Percentiles rank a stretch among this genome's conserved stretches.
Conservation (phyloP, 2,797 vertebrate genomes). For the Ciconia nigra region DNA sequence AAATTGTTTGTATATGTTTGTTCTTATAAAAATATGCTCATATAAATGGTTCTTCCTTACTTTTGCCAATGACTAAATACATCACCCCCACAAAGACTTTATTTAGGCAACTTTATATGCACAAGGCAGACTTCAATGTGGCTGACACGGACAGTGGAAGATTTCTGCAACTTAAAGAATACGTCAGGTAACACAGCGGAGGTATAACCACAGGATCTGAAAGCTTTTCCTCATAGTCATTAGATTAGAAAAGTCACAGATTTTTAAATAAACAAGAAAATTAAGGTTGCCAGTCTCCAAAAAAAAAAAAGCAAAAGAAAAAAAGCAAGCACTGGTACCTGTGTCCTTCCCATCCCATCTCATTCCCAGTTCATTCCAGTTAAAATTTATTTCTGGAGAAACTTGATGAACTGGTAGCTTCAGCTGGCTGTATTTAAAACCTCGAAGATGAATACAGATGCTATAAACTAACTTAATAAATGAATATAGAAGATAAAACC, state of each 20-base stretch:
- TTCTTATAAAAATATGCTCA: neutral
- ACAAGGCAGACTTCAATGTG: neutral
- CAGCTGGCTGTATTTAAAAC: neutral
- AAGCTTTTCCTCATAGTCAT: neutral
- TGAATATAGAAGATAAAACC: neutral
- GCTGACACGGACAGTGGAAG: neutral
- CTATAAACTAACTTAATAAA: neutral
- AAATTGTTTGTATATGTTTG: neutral
- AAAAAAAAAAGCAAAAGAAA: neutral
- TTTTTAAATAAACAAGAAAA: neutral
- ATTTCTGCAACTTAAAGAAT: neutral
- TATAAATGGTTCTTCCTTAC: neutral
- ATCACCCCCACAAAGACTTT: neutral
- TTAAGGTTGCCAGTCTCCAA: neutral
- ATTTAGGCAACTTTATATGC: neutral
- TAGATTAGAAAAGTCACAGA: neutral
- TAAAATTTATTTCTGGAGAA: neutral
- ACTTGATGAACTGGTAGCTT: neutral
- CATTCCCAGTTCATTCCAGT: neutral
- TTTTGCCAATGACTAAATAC: neutral
- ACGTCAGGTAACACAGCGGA: neutral
- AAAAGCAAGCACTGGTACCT: neutral
- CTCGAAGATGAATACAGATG: neutral
- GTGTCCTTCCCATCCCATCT: neutral
- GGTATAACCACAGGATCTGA: neutral